phyloP scores from a whole-genome alignment of 2,888 invertebrate genomes.

The Hyposoter dolosus region DNA sequence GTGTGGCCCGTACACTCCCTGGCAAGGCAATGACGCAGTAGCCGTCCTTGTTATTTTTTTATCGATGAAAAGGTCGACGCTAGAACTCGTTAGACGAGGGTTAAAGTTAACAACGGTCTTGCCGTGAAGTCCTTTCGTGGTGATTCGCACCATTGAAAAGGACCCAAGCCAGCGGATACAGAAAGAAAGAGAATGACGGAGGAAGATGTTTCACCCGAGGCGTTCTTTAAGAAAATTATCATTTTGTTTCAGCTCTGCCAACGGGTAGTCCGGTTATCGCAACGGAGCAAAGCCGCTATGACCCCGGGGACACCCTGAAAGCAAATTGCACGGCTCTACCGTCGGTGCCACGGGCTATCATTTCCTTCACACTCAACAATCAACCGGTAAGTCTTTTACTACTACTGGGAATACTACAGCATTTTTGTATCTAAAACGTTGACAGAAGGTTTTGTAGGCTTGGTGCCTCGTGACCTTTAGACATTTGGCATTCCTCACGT shows the following conservation, averaged over 20 bases:
- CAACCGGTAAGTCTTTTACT: constrained; percentile 88
- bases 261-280: constrained; percentile 88
- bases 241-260: constrained; percentile 89
- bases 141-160: neutral
- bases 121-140: neutral
- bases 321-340: constrained; percentile 93
- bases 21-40: constrained; percentile 3
- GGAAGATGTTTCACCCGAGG: constrained; percentile 30
- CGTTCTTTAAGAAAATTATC: constrained; percentile 62
- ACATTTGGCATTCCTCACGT: neutral
- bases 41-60: constrained; percentile 26
- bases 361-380: constrained; percentile 92
- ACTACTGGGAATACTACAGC: neutral
- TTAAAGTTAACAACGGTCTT: constrained; percentile 28
- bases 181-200: constrained; percentile 12
- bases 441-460: neutral
- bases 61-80: constrained; percentile 19
- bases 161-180: neutral
- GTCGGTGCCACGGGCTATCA: constrained; percentile 90
- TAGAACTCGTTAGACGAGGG: constrained; percentile 28
- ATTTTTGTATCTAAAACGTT: neutral
- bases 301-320: constrained; percentile 90
- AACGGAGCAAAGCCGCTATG: constrained; percentile 91
- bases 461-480: constrained; percentile 17
- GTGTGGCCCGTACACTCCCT: constrained; percentile 1